Percentiles rank a stretch among this genome's conserved stretches.
phyloP scores from a whole-genome alignment of 2,113 vertebrate genomes.

The Synodontis membranacea region DNA sequence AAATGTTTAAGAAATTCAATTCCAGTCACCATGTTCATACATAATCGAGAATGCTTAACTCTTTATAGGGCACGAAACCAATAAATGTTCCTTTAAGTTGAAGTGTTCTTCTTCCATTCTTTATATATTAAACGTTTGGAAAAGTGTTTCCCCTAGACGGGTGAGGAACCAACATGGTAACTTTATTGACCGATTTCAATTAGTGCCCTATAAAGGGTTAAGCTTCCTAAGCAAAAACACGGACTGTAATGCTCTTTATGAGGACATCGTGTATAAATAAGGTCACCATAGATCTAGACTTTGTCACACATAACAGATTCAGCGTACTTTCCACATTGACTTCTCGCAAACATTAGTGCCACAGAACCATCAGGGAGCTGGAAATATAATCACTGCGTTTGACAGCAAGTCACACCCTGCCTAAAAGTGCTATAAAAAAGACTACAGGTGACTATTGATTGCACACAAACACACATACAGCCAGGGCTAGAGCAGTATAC shows the following conservation, averaged over 20 bases:
- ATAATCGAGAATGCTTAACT: background rate
- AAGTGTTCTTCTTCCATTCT: no score
- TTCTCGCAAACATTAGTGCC: background rate
- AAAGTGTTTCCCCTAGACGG: no score
- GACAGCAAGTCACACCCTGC: constrained; percentile 7
- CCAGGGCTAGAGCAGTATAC: background rate
- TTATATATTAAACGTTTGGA: no score
- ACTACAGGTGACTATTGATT: constrained; percentile 33
- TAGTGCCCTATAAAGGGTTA: no score
- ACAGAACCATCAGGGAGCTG: background rate
- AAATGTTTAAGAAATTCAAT: background rate
- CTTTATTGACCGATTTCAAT: no score
- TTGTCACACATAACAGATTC: background rate
- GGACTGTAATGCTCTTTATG: background rate
- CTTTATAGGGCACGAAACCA: no score
- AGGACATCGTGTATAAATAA: background rate
- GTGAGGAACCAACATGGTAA: no score
- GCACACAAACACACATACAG: background rate
- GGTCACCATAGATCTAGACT: background rate
- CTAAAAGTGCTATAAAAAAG: constrained; percentile 30
- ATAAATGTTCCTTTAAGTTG: no score
- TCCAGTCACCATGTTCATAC: background rate
- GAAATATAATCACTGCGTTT: constrained; percentile 16
- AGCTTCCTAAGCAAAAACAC: background rate
- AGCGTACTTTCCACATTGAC: background rate